Conservation (phyloP, 2,113 vertebrate genomes). For the Podocnemis expansa region DNA sequence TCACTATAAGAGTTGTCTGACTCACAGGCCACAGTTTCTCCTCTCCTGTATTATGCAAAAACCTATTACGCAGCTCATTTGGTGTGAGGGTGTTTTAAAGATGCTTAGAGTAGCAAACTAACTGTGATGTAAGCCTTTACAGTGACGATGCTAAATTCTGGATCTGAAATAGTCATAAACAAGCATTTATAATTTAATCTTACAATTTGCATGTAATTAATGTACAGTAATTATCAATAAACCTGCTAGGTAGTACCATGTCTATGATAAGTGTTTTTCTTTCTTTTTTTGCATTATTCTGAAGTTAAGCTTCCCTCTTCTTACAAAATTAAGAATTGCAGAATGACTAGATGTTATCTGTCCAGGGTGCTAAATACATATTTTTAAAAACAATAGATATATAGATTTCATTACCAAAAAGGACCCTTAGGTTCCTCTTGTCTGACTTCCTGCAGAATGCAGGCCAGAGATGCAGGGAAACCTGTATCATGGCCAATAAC, state of each 20-base stretch:
- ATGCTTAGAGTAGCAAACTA: not conserved
- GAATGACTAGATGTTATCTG: not conserved
- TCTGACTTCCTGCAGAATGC: fast-evolving
- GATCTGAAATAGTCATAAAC: too few species aligned
- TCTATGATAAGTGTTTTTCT: not conserved
- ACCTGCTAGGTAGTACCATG: not conserved
- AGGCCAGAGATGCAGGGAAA: not conserved
- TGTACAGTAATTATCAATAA: not conserved
- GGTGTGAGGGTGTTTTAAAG: not conserved
- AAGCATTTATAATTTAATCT: not conserved
- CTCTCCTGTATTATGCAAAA: not conserved
- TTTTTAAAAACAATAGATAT: not conserved
- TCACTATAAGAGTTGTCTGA: too few species aligned
- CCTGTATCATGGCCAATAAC: fast-evolving
- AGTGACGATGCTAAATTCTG: not conserved
- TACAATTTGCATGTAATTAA: too few species aligned
- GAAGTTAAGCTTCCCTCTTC: not conserved
- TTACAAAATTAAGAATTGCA: not conserved
- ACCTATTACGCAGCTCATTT: not conserved
- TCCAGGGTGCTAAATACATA: constrained; percentile 36
- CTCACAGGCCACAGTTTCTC: too few species aligned
- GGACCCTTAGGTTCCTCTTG: not conserved
- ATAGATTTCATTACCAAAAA: not conserved
- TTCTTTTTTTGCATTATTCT: constrained; percentile 11
- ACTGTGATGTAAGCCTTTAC: not conserved